Evolutionary conservation across 2,888 invertebrate genomes (phyloP), one percentile per base, ranked within the genome.

Genomic region (Antitype chi): DNA sequence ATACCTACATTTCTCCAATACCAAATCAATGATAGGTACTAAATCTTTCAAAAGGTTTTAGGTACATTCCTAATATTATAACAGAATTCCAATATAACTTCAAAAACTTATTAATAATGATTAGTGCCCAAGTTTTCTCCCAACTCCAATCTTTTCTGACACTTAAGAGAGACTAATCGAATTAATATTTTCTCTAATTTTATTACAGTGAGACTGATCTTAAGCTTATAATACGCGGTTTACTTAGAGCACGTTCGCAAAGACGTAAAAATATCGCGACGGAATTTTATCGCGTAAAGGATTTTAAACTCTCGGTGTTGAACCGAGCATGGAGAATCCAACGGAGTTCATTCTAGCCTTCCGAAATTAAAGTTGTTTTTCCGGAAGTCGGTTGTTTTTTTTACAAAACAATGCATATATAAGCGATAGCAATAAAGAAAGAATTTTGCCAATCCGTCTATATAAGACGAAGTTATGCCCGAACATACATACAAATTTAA

Each of bases 101-200:
- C 43, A 53, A 15, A 20, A 86, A 72, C 73, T 82, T 85, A 82
- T 77, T 81, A 81, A 77, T 85, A 84, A 77, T 74, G 73, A 77
- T 80, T 76, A 76, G 67, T 63, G 59, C 47, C 38, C 7, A 75
- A 85, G 59, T 85, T 78, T 69, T 71, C 49, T 67, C 38, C 68
- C 60, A 72, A 78, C 49, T 70, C 64, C 17, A 75, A 74, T 74
- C 69, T 79, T 78, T 59, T 64, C 64, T 80, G 69, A 73, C 73
- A 75, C 69, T 81, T 73, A 66, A 59, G 63, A 78, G 69, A 25
- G 53, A 60, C 25, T 85, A 71, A 82, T 72, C 59, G 38, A 79
- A 81, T 82, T 75, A 62, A 70, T 80, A 78, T 76, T 81, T 60
- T 75, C 57, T 75, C 6, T 74, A 64, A 82, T 84, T 78, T 74